Evolutionary conservation across 2,113 vertebrate species (phyloP), one percentile per base, ranked within the genome.

Genomic region (Gallinago jamesoni): DNA sequence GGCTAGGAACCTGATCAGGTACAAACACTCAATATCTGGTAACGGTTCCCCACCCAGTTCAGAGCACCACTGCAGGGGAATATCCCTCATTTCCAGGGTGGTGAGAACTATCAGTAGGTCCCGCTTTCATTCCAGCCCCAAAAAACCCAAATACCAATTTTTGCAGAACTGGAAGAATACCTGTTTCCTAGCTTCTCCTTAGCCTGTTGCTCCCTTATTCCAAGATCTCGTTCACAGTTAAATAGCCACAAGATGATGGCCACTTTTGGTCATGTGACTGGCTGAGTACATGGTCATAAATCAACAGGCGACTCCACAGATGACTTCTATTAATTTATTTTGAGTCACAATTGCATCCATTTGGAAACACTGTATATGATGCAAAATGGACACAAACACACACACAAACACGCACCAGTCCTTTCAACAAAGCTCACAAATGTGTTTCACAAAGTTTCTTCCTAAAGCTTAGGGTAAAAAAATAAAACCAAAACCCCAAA

Each of bases 281-380:
- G 31, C 56, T 43, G 16, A 18, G 3, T 4, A 16, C 5, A 13
- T 60, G 55, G 11, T 62, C 23, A 67, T 55, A 91, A 95, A 94
- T 89, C 59, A 96, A 85, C 9, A 94, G 55, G 59, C 31, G 50
- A 83, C 67, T 89, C 30, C 41, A 89, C 17, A 89, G n/a, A 87
- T 73, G 0, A 59, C 28, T 82, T 89, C 60, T 80, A 67, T 48
- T 84, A 4, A 74, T 97, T 97, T 96, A 97, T 94, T 97, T 94
- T 75, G 18, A 88, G 60, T 85, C 31, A 75, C 56, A 86, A 86
- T 48, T 75, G 39, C 84, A 95, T 53, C 35, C 68, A 94, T 56
- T 83, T 95, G 60, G 39, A 95, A 89, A 95, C 82, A 93, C 21
- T 85, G 70, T 83, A 50, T 64, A 93, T 2, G 14, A 87, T 91